A percentile compares a stretch with the other conserved stretches of the same genome.
phyloP scores from a whole-genome alignment of 2,888 invertebrate species.

The Diaperis boleti region DNA sequence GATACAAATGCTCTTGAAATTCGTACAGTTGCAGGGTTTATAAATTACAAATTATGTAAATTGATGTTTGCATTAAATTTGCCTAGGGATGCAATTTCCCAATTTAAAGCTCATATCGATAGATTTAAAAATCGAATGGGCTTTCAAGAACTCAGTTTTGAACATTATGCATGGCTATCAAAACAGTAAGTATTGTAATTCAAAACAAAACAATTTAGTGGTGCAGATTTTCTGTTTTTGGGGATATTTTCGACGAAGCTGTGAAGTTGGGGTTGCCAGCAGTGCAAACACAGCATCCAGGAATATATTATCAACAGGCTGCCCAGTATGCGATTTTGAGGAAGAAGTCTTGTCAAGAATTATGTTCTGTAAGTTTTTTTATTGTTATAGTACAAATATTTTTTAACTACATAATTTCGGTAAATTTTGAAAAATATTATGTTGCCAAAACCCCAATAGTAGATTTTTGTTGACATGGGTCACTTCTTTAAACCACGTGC shows the following conservation, averaged over 20 bases:
- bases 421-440: too few relatives aligned
- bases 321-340: conserved; percentile 88
- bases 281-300: conserved; percentile 96
- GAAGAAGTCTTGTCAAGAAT: conserved; percentile 80
- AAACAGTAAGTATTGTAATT: conserved; percentile 79
- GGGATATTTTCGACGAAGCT: conserved; percentile 96
- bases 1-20: conserved; percentile 95
- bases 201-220: neutral
- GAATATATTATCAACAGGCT: conserved; percentile 95
- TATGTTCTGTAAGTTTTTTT: conserved; percentile 71
- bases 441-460: too few relatives aligned
- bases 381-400: neutral
- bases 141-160: conserved; percentile 88
- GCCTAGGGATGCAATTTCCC: conserved; percentile 94
- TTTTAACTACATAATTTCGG: neutral
- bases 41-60: conserved; percentile 95
- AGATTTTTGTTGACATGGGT: too few relatives aligned
- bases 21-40: conserved; percentile 92
- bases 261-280: conserved; percentile 92
- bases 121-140: conserved; percentile 87
- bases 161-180: conserved; percentile 96
- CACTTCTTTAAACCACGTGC: too few relatives aligned
- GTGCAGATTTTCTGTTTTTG: conserved; percentile 80
- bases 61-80: conserved; percentile 89
- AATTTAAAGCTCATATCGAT: conserved; percentile 92